Evolutionary conservation across 2,888 invertebrate genomes (phyloP), one percentile per base, ranked within the genome.

Genomic region (Crepidodera aurea): DNA sequence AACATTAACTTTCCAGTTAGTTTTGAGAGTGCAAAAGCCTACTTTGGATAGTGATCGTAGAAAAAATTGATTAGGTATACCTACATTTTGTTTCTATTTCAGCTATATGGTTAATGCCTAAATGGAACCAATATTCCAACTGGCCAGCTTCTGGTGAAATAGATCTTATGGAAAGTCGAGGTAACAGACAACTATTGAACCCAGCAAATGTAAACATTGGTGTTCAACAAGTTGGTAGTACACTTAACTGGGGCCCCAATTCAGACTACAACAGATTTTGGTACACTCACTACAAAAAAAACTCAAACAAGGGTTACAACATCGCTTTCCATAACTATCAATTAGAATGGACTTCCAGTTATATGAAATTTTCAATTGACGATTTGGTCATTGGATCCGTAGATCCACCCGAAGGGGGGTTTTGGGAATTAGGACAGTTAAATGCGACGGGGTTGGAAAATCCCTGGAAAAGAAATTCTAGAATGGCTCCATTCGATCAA

Each of bases 121-220:
- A 84, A 0, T 77, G 83, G 73, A 87, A 88, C 72, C 77, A 76
- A 0, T 91, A 90, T 74, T 90, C 90, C 1, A 78, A 82, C 0
- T 90, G 90, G 90, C 90, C 90, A 1, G 77, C 86, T 4, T 90
- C 89, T 13, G 91, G 90, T 2, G 90, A 90, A 81, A 90, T 91
- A 62, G 90, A 90, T 73, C 77, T 91, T 37, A 82, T 86, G 63
- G 90, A 90, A 77, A 84, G 86, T 19, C 83, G 90, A 27, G 90
- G 90, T 51, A 88, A 88, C 75, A 80, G 81, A 19, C 77, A 84
- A 13, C 63, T 76, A 1, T 42, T 51, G 5, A 64, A 64, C 32
- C 19, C 22, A 2, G 25, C 22, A 22, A 71, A 71, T 10, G 56
- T 54, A 2, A 68, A 72, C 16, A 86, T 88, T 70, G 89, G 89